Evolutionary conservation across 2,113 vertebrate species (phyloP).

Genomic region (Myotis yumanensis): DNA sequence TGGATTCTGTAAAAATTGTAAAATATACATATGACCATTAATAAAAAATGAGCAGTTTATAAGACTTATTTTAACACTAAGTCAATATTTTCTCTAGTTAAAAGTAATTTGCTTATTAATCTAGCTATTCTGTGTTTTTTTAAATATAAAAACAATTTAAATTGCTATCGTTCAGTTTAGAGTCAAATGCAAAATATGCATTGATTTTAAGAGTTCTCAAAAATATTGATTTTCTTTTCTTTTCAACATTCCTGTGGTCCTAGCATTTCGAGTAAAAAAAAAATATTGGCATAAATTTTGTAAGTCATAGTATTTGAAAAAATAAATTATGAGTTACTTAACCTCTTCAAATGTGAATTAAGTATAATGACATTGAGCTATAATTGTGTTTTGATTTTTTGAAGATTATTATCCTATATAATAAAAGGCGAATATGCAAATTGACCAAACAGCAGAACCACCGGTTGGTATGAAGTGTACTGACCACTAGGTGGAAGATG

Average conservation of each 20-base stretch:
- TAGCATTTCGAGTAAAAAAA: neutral
- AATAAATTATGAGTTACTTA: neutral
- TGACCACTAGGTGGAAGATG: no score
- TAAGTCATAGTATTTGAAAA: neutral
- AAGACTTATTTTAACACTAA: slow-evolving; percentile 49
- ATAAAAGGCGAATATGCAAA: no score
- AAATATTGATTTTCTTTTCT: neutral
- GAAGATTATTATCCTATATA: neutral
- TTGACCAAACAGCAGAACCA: no score
- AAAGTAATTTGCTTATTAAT: slow-evolving; percentile 54
- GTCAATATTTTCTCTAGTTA: slow-evolving; percentile 36
- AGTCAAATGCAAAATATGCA: neutral
- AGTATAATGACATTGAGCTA: neutral
- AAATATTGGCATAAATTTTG: neutral
- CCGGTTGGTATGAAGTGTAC: no score
- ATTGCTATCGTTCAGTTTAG: neutral
- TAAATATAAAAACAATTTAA: neutral
- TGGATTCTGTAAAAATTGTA: slow-evolving; percentile 22
- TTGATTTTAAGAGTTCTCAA: slow-evolving; percentile 40
- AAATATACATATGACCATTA: neutral
- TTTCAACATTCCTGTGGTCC: slow-evolving; percentile 10
- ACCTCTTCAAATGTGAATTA: neutral
- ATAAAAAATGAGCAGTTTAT: slow-evolving; percentile 41
- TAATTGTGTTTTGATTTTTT: neutral
- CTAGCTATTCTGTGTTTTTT: neutral